phyloP scores from a whole-genome alignment of 2,797 vertebrate species.

The Notolabrus celidotus region DNA sequence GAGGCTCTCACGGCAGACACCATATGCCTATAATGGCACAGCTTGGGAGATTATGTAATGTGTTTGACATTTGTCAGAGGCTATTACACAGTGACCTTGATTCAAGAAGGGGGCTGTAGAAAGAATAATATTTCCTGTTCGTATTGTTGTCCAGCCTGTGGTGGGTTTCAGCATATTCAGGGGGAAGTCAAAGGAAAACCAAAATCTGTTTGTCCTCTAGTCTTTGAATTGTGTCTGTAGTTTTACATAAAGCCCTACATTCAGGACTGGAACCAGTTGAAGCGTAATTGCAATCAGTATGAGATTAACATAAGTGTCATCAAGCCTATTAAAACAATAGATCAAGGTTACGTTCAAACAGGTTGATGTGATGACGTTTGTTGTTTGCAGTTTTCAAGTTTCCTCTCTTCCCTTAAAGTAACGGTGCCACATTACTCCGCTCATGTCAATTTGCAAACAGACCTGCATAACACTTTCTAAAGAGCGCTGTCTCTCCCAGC shows the following conservation, averaged over 20 bases:
- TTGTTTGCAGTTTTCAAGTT: too few species aligned
- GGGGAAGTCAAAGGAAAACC: slow-evolving; percentile 2
- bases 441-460: too few species aligned
- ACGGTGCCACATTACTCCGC: background rate
- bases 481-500: slow-evolving; percentile 8
- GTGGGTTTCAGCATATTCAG: slow-evolving; percentile 3
- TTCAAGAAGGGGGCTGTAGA: slow-evolving; percentile 50
- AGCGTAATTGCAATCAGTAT: too few species aligned
- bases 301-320: too few species aligned
- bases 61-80: slow-evolving; percentile 68
- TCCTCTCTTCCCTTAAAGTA: too few species aligned
- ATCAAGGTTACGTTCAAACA: too few species aligned
- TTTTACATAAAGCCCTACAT: background rate
- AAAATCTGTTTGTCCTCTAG: slow-evolving; percentile 1
- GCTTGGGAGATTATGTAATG: slow-evolving; percentile 66
- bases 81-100: slow-evolving; percentile 64
- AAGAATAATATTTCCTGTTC: slow-evolving; percentile 30
- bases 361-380: too few species aligned
- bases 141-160: slow-evolving; percentile 17
- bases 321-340: too few species aligned
- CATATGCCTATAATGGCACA: slow-evolving; percentile 60
- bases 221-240: background rate
- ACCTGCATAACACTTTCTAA: background rate
- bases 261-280: background rate
- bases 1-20: slow-evolving; percentile 20